These are phyloP conservation scores for Aphidius gifuensis DNA, from an alignment of 1,140 invertebrate genomes.

Conservation along the genomic window DNA sequence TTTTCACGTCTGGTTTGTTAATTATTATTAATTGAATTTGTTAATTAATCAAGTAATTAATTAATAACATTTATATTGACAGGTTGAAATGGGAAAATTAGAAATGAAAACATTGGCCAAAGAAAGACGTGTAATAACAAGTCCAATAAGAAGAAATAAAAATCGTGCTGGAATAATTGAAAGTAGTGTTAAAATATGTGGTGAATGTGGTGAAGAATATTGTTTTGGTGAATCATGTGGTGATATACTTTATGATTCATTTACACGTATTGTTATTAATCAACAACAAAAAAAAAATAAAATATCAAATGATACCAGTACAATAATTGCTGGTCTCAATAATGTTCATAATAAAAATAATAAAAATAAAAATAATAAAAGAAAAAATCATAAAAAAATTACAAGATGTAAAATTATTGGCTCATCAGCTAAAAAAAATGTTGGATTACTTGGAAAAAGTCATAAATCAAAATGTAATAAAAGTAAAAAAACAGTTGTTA, in stretches of 20 bases:
- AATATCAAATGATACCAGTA: conserved; percentile 44
- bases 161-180: conserved; percentile 78
- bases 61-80: background rate
- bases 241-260: conserved; percentile 57
- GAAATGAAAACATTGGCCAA: conserved; percentile 65
- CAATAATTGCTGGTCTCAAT: conserved; percentile 44
- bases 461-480: conserved; percentile 27
- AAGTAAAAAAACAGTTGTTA: conserved; percentile 14
- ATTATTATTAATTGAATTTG: background rate
- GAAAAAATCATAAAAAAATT: no score
- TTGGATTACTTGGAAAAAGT: conserved; percentile 23
- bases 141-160: conserved; percentile 69
- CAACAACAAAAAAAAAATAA: conserved; percentile 36
- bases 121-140: conserved; percentile 63
- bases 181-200: conserved; percentile 68
- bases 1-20: conserved; percentile 64
- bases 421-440: conserved; percentile 29
- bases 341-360: conserved; percentile 27
- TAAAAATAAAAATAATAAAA: conserved; percentile 19
- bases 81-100: conserved; percentile 75
- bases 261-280: conserved; percentile 36
- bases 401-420: no score
- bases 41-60: background rate
- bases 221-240: conserved; percentile 66
- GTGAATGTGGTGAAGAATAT: conserved; percentile 81